Evolutionary conservation across 1,140 invertebrate species (phyloP).

Genomic region (Drosophila erecta): DNA sequence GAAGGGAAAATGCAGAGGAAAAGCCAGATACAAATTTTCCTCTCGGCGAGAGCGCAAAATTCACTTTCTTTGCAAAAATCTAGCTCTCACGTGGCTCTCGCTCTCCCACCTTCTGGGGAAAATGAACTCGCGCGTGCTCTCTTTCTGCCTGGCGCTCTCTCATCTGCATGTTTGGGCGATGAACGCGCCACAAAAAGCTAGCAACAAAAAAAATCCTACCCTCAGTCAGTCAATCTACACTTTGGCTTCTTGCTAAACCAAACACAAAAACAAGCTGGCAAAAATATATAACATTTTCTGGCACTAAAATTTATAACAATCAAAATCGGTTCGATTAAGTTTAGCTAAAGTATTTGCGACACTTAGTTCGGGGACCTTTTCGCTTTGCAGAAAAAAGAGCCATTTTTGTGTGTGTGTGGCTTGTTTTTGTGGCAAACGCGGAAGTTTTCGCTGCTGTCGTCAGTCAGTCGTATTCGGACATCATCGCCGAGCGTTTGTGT

Average conservation of each 20-base stretch:
- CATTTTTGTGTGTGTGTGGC: conserved; percentile 3
- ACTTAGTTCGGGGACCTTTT: conserved; percentile 5
- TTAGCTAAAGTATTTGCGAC: neutral
- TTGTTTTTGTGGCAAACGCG: conserved; percentile 42
- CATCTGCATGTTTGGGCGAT: conserved; percentile 65
- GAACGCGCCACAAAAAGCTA: conserved; percentile 62
- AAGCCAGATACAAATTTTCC: conserved; percentile 34
- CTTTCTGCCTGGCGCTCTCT: conserved; percentile 28
- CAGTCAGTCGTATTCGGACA: conserved; percentile 49
- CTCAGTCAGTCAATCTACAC: conserved; percentile 84
- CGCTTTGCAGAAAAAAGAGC: conserved; percentile 23
- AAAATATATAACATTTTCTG: conserved; percentile 25
- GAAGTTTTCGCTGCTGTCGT: conserved; percentile 50
- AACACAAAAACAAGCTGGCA: conserved; percentile 51
- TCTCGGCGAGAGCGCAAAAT: conserved; percentile 28
- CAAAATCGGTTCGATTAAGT: conserved; percentile 8
- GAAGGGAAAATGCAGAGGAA: conserved; percentile 5
- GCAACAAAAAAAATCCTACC: conserved; percentile 79
- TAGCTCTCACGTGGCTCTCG: conserved; percentile 41
- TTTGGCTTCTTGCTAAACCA: conserved; percentile 84
- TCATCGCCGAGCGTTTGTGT: conserved; percentile 45
- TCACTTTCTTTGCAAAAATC: conserved; percentile 26
- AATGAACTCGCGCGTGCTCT: conserved; percentile 46
- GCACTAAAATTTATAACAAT: conserved; percentile 8
- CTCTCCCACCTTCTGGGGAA: conserved; percentile 15